phyloP scores from a whole-genome alignment of 2,113 vertebrate species.

The Hemicordylus capensis region DNA sequence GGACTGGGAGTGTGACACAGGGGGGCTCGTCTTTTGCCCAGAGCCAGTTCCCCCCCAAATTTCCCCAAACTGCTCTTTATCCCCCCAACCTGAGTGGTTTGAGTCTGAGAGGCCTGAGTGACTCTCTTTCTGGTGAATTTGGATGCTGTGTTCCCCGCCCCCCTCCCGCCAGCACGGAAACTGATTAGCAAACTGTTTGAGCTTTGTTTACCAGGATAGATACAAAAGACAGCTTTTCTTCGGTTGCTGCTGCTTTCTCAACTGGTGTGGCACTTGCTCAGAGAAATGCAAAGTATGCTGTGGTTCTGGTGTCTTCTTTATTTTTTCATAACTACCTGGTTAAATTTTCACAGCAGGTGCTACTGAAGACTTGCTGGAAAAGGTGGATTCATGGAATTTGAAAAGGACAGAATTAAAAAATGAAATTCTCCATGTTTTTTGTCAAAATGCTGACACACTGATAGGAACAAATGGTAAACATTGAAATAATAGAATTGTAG shows the following conservation, averaged over 20 bases:
- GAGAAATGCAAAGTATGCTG: background rate
- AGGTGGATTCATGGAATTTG: background rate
- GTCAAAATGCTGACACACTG: background rate
- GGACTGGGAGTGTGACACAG: too few relatives aligned
- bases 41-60: too few relatives aligned
- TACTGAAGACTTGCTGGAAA: background rate
- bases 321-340: background rate
- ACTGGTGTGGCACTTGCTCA: background rate
- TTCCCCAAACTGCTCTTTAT: too few relatives aligned
- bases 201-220: background rate
- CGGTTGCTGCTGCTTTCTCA: background rate
- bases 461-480: background rate
- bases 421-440: background rate
- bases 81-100: background rate
- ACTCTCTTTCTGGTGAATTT: conserved; percentile 19
- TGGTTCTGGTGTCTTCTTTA: background rate
- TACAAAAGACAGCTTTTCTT: conserved; percentile 25
- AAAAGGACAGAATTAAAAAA: background rate
- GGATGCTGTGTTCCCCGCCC: conserved; percentile 31
- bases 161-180: conserved; percentile 52
- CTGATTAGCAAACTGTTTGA: conserved; percentile 31
- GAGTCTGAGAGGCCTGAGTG: conserved; percentile 18
- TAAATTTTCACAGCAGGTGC: background rate
- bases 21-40: too few relatives aligned
- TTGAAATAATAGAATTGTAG: too few relatives aligned